Evolutionary conservation across 2,113 vertebrate species (phyloP).

Genomic region (Scopus umbretta): DNA sequence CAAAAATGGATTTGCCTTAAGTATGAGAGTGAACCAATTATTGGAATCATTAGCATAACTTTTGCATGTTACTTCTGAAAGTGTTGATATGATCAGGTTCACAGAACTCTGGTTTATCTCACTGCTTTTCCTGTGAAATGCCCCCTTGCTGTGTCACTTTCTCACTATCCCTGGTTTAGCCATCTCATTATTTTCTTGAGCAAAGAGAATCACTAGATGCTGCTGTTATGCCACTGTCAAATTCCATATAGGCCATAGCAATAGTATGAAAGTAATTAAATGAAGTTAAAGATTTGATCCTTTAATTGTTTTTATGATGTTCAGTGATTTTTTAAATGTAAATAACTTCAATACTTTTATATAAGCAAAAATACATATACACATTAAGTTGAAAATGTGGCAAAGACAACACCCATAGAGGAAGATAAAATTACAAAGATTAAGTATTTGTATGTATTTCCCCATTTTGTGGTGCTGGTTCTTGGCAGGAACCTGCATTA

Average conservation of each 20-base stretch:
- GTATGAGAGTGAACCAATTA: not conserved
- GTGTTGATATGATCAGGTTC: not conserved
- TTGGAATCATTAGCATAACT: not conserved
- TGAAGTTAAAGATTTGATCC: not conserved
- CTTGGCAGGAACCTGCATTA: not conserved
- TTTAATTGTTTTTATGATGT: not conserved
- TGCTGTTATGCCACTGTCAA: not conserved
- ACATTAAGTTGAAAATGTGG: not conserved
- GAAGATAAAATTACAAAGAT: not conserved
- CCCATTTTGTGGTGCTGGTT: not conserved
- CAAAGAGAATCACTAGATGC: not conserved
- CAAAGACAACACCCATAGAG: not conserved
- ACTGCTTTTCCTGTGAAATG: not conserved
- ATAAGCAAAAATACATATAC: not conserved
- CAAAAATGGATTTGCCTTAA: not conserved
- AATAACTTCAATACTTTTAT: not conserved
- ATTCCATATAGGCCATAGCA: not conserved
- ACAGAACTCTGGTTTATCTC: not conserved
- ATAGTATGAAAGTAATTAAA: not conserved
- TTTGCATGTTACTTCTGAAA: not conserved
- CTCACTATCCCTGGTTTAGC: not conserved
- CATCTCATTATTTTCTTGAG: not conserved
- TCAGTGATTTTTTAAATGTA: not conserved
- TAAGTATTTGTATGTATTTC: not conserved
- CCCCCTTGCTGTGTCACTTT: not conserved